Percentiles rank a stretch among this genome's conserved stretches.
These are phyloP conservation scores for Notoglanidium macrostoma DNA, from an alignment of 2,797 vertebrate genomes.

Conservation along the genomic window DNA sequence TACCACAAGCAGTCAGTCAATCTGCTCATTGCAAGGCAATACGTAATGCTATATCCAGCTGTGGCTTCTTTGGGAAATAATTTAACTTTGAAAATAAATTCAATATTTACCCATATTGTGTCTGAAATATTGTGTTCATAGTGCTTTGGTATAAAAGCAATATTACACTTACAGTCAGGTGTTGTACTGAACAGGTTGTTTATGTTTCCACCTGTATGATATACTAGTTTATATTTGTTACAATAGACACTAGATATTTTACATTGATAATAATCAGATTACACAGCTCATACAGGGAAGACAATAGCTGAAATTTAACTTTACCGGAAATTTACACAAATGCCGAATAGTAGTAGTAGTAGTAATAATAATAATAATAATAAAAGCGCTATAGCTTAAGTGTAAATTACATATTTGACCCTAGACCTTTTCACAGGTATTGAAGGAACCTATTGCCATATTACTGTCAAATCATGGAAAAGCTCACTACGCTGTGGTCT, in stretches of 20 bases:
- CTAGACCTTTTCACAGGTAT: neutral
- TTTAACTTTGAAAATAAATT: neutral
- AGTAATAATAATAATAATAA: neutral
- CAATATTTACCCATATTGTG: neutral
- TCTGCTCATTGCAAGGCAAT: neutral
- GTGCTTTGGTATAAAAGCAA: neutral
- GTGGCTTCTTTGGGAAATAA: neutral
- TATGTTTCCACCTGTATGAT: neutral
- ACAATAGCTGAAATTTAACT: neutral
- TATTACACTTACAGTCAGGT: neutral
- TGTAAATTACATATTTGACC: neutral
- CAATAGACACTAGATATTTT: neutral
- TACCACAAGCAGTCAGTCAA: neutral
- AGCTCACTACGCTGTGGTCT: neutral
- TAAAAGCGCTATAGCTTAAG: neutral
- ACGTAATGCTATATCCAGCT: neutral
- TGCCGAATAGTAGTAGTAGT: neutral
- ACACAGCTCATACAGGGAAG: neutral
- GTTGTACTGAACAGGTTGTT: neutral
- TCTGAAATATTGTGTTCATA: neutral
- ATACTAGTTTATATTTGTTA: neutral
- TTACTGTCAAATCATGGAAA: neutral
- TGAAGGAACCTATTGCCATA: neutral
- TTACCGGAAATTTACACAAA: neutral
- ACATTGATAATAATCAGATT: neutral